A percentile compares a stretch with the other conserved stretches of the same genome.
phyloP scores from a whole-genome alignment of 1,140 invertebrate genomes.

The Helicoverpa armigera region DNA sequence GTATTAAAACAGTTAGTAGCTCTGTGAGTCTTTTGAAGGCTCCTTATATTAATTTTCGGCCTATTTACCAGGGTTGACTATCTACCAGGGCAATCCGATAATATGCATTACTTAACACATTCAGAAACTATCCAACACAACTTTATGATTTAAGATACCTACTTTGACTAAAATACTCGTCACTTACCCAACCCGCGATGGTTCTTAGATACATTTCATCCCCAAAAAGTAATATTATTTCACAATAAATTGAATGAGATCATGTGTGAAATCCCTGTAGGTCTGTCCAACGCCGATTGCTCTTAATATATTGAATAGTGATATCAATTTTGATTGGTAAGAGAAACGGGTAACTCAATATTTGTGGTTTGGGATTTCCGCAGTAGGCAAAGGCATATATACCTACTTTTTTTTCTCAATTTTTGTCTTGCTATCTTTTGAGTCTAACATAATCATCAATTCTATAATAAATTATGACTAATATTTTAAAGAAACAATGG shows the following conservation, averaged over 20 bases:
- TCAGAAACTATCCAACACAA: no score
- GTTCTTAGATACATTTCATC: not conserved
- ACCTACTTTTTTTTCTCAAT: not conserved
- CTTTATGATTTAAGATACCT: no score
- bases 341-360: not conserved
- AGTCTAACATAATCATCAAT: no score
- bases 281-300: not conserved
- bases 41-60: no score
- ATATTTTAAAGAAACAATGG: no score
- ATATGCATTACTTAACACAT: no score
- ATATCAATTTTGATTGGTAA: slow-evolving; percentile 32
- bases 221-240: slow-evolving; percentile 8
- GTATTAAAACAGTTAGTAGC: no score
- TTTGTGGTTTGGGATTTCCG: slow-evolving; percentile 8
- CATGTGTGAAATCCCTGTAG: slow-evolving; percentile 23
- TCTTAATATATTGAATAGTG: slow-evolving; percentile 38
- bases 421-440: no score
- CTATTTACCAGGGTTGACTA: no score
- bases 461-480: no score
- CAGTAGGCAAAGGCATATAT: not conserved
- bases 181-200: not conserved
- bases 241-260: slow-evolving; percentile 41
- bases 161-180: not conserved
- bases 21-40: no score
- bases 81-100: no score